Base-by-base conservation (phyloP, 2,113 vertebrate genomes). In the Spea bombifrons region DNA sequence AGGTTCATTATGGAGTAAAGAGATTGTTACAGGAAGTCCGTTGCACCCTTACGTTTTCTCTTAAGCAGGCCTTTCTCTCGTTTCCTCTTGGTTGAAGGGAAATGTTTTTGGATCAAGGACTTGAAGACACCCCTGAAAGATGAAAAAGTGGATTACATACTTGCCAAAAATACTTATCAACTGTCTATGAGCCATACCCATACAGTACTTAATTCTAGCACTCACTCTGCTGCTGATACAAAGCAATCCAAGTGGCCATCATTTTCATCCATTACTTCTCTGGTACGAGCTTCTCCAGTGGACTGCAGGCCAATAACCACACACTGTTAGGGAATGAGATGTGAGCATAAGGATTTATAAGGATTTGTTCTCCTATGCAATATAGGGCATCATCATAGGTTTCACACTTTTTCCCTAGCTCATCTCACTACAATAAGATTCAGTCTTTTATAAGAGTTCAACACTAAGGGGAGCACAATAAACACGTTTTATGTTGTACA, bases 271-370 rank as follows among this genome's bases (percentile, higher is more conserved):
- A 99, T 88, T 67, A 99, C 97, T 71, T 99, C 97, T 66, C 97
- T 91, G 66, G 97, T 99, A 45, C 97, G 94, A 0, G 96, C 97
- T 86, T 99, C 97, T 0, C 97, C 97, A 0, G 96, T 99, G 47
- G 97, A 99, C 92, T 99, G 97, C 79, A 99, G 91, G 8, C 97
- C 97, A 0, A 99, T 97, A 68, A 99, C 97, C 0, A 99, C 90
- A 8, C 97, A 98, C 97, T 99, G 87, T 0, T 0, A 83, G 73
- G 55, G 59, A 1, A 75, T 10, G 52, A 1, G 30, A 30, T 30
- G 0, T 5, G n/a, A 45, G 15, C 45, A 67, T 3, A 64, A 4
- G 30, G 2, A 63, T n/a, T n/a, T 30, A 30, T 1, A 30, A 30
- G 30, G 30, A 30, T 30, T 30, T 30, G 30, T 30, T 30, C 2